Percentiles rank a stretch among this genome's conserved stretches.
Evolutionary conservation across 2,888 invertebrate species (phyloP).

Genomic region (Drosophila nr. fundita): DNA sequence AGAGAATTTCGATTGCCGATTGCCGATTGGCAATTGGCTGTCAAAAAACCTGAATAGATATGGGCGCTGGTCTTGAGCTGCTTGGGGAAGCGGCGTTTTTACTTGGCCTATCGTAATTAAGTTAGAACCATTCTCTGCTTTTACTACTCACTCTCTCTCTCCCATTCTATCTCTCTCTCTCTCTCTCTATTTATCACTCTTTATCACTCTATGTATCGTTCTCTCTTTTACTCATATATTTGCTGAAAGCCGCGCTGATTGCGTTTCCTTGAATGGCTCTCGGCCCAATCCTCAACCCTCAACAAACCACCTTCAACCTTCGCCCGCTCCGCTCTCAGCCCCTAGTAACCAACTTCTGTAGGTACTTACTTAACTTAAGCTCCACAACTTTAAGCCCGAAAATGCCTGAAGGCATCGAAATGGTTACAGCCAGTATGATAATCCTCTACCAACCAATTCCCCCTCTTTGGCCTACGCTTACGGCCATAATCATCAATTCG

Average conservation of each 20-base stretch:
- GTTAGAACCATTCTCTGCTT: constrained; percentile 68
- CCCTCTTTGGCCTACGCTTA: neutral
- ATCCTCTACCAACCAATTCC: neutral
- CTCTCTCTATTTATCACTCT: neutral
- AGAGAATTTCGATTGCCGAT: constrained; percentile 57
- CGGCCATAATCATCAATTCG: constrained; percentile 12
- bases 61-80: neutral
- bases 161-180: neutral
- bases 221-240: neutral
- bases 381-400: constrained; percentile 32
- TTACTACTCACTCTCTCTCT: constrained; percentile 7
- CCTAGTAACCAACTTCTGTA: constrained; percentile 3
- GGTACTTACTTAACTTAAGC: constrained; percentile 57
- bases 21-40: constrained; percentile 63
- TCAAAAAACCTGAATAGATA: constrained; percentile 33
- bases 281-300: constrained; percentile 34
- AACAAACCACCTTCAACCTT: neutral
- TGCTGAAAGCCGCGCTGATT: constrained; percentile 63
- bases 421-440: constrained; percentile 31
- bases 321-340: neutral
- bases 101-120: constrained; percentile 64
- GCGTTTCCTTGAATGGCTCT: constrained; percentile 57
- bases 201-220: neutral
- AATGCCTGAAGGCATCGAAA: constrained; percentile 30
- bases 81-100: neutral